A percentile compares a stretch with the other conserved stretches of the same genome.
phyloP scores from a whole-genome alignment of 2,797 vertebrate species.

The Menidia menidia region DNA sequence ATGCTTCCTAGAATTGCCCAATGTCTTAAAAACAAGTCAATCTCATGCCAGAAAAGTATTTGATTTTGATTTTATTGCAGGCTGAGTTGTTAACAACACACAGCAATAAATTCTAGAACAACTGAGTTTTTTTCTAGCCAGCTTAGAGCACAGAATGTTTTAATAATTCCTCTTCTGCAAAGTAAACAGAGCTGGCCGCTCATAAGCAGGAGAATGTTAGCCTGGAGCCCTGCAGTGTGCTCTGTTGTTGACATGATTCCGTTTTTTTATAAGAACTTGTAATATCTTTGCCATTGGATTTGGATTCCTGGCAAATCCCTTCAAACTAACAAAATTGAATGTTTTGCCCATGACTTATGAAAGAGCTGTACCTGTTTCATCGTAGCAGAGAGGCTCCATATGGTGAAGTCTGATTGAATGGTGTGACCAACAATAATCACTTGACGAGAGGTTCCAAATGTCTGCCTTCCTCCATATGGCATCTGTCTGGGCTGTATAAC shows the following conservation, averaged over 20 bases:
- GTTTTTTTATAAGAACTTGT: conserved; percentile 31
- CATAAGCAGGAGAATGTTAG: conserved; percentile 56
- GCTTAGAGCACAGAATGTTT: conserved; percentile 24
- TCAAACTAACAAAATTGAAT: conserved; percentile 50
- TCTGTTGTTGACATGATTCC: conserved; percentile 33
- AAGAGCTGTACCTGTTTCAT: conserved; percentile 44
- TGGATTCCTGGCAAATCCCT: conserved; percentile 71
- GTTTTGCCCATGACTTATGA: conserved; percentile 45
- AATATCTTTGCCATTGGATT: conserved; percentile 55
- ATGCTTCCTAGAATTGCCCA: conserved; percentile 5
- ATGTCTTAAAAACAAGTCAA: conserved; percentile 7
- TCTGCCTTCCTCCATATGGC: conserved; percentile 2
- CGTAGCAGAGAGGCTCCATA: conserved; percentile 11
- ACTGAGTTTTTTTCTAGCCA: background rate
- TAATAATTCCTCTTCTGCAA: conserved; percentile 28
- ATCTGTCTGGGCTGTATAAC: conserved; percentile 13
- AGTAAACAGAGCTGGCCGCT: conserved; percentile 31
- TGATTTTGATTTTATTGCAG: background rate
- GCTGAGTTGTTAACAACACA: background rate
- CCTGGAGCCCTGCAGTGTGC: conserved; percentile 23
- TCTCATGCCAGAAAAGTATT: background rate
- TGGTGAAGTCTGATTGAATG: conserved; percentile 28
- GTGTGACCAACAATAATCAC: conserved; percentile 36
- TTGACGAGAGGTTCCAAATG: conserved; percentile 19
- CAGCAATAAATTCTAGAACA: background rate